Evolutionary conservation across 92 coral and sea anemone species (phyloP), one percentile per base, ranked within the genome.

Genomic region (Porites divaricata): DNA sequence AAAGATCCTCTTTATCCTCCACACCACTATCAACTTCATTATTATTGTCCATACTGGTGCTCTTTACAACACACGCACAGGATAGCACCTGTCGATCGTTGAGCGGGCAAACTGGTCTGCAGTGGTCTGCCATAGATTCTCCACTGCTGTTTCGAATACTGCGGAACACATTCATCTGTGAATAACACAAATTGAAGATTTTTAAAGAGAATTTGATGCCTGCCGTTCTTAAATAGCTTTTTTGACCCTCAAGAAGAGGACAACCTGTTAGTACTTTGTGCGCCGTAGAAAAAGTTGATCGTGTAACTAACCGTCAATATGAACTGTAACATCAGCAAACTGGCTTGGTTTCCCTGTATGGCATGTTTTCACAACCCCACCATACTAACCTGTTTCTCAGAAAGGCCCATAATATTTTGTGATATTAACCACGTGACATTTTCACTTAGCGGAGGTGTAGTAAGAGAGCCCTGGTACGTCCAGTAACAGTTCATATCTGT

Each of bases 381-480:
- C 57, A 16, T 3, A 83, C 83, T 63, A 19, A 91, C 95, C 91
- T 91, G 95, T 20, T 88, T 70, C 74, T 70, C 76, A 58, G 95
- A 88, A 25, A 91, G 59, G 57, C 58, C 45, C 81, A 52, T 56
- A 21, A 79, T 35, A 50, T 75, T 54, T 67, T 88, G 87, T 9
- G 79, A 91, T 70, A 91, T 72, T 20, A 91, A 77, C 95, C 95
- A 91, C 10, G 95, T 88, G 41, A 91, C 95, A 76, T 91, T 91
- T 76, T 91, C 95, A 24, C 89, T 84, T 25, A 91, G 72, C 50
- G 95, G 95, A 23, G 95, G 95, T 19, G 95, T 91, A 17, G 92
- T 91, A 1, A 91, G 89, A 25, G 95, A 91, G 2, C 95, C 95
- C 45, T 80, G 89, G 83, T 91, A 91, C 6, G 92, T 88, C 95